Evolutionary conservation across 2,888 invertebrate species (phyloP), one percentile per base, ranked within the genome.

Genomic region (Sabatieria punctata): DNA sequence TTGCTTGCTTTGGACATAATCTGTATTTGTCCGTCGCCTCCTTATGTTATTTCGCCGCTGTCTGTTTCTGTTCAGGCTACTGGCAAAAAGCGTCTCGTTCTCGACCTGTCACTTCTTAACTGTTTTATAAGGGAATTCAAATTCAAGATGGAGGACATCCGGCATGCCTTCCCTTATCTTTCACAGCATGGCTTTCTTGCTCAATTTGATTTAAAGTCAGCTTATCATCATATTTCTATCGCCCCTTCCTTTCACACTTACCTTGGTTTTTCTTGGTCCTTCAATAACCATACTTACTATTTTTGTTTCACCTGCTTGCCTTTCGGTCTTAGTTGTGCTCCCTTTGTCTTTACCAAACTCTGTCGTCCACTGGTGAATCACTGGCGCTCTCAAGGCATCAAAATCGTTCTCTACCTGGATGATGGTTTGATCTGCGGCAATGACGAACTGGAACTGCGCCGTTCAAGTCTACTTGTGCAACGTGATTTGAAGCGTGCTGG

Each of bases 171-270:
- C n/a, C 18, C 18, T 11, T 43, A 18, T 18, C 27, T 47, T 2
- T 24, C 33, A 13, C 6, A 21, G 19, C 26, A 35, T 2, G 47
- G 47, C 13, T 47, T 23, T 18, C 35, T 47, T 41, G 26, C 36
- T 3, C 22, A 21, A 4, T 47, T 47, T 26, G 47, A 47, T 30
- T 18, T 46, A 21, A 46, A 46, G 23, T 27, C 27, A 15, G 46
- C 41, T 15, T 46, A 46, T 42, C 47, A 47, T 24, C 47, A 47
- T 22, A 22, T 47, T 11, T 30, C 22, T 2, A 47, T 47, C 33
- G 18, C 25, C 4, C 36, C 18, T 18, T 23, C 18, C 18, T 18
- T 43, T n/a, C 35, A 35, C 13, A 22, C 13, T 15, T 47, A 19
- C 18, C 22, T 47, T 22, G 47, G 47, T 19, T 23, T 47, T 25